Percentiles rank a stretch among this genome's conserved stretches.
These are phyloP conservation scores for Phallusia fumigata DNA, from an alignment of 23 tunicate species.

Conservation along the genomic window DNA sequence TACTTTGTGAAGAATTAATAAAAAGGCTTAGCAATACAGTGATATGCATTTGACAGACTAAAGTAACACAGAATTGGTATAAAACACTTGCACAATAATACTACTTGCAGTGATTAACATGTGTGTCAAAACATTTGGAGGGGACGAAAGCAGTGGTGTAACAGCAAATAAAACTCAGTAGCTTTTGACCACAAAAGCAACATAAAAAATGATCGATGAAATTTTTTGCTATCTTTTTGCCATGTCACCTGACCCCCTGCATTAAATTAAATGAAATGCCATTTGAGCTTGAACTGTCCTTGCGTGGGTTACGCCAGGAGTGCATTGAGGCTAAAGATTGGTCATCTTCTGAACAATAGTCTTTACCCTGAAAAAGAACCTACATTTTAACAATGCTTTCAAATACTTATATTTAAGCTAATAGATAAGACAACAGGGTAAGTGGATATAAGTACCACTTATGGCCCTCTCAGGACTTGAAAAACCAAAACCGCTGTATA, in stretches of 20 bases:
- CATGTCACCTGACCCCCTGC: background rate
- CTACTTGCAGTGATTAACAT: background rate
- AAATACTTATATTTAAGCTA: background rate
- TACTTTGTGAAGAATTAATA: background rate
- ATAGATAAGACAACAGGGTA: conserved; percentile 8
- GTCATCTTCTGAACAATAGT: conserved; percentile 81
- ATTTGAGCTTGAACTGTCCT: conserved; percentile 25
- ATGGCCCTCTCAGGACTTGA: background rate
- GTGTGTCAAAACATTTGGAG: background rate
- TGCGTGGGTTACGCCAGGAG: conserved; percentile 20
- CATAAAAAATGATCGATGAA: background rate
- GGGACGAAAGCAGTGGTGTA: background rate
- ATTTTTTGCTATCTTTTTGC: background rate
- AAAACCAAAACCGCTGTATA: background rate
- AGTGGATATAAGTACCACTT: background rate
- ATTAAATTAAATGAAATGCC: background rate
- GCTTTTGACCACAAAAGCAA: too few species aligned
- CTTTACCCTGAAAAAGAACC: conserved; percentile 51
- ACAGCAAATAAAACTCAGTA: too few species aligned
- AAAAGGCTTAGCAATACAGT: background rate
- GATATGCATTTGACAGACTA: background rate
- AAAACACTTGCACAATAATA: background rate
- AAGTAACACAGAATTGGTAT: background rate
- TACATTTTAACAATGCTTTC: background rate
- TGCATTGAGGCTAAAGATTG: conserved; percentile 52